These are phyloP conservation scores for Bombus impatiens DNA, from an alignment of 1,140 invertebrate genomes.

Conservation along the genomic window DNA sequence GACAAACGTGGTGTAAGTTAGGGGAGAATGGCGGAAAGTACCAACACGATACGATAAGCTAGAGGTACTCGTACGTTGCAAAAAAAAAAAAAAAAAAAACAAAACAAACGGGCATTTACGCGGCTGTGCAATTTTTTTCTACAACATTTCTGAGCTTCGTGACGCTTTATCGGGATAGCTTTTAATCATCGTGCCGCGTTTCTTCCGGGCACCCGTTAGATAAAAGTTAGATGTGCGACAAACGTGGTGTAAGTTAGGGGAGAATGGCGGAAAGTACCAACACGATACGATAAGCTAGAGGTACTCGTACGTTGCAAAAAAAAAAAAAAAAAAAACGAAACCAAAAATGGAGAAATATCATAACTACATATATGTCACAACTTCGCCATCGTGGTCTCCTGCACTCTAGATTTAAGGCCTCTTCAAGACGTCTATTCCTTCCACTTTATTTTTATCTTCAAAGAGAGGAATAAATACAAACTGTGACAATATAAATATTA, in stretches of 20 bases:
- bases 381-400: neutral
- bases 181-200: constrained; percentile 31
- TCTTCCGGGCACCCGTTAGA: constrained; percentile 36
- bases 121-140: neutral
- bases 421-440: too few species aligned
- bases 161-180: constrained; percentile 15
- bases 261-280: constrained; percentile 21
- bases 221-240: constrained; percentile 14
- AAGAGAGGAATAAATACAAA: neutral
- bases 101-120: neutral
- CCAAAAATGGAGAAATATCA: neutral
- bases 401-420: neutral
- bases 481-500: neutral
- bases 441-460: neutral
- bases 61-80: neutral
- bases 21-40: constrained; percentile 21
- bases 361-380: constrained; percentile 35
- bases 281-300: constrained; percentile 33
- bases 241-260: constrained; percentile 8
- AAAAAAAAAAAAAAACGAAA: neutral
- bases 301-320: neutral
- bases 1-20: constrained; percentile 8
- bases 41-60: constrained; percentile 29
- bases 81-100: too few species aligned
- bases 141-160: neutral